These are phyloP conservation scores for Diplazon laetatorius DNA, from an alignment of 2,888 invertebrate genomes.

Conservation along the genomic window DNA sequence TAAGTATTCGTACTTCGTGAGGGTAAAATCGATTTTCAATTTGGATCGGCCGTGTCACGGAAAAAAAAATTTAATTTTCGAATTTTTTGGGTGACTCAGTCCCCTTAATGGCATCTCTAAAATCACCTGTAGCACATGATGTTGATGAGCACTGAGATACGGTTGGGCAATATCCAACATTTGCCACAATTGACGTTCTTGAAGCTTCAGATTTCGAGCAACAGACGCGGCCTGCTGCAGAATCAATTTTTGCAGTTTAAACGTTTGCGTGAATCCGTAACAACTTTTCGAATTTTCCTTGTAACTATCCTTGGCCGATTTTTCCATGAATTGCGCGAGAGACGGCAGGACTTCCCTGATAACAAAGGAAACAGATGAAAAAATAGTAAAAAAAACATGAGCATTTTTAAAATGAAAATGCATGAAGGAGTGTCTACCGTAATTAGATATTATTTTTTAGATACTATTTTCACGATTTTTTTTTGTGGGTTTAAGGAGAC, in stretches of 20 bases:
- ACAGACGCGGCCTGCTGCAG: constrained; percentile 83
- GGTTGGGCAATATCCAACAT: constrained; percentile 82
- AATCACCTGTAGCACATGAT: constrained; percentile 86
- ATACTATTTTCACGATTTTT: no score
- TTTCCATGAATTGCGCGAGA: constrained; percentile 84
- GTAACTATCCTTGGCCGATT: constrained; percentile 84
- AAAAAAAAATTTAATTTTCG: no score
- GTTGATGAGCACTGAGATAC: constrained; percentile 86
- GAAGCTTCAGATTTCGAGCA: constrained; percentile 82
- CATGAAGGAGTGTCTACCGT: no score
- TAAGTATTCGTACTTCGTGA: no score
- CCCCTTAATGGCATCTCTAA: no score
- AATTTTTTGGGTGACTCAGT: no score
- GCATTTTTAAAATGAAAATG: not conserved
- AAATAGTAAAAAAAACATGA: no score
- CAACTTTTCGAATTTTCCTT: constrained; percentile 85
- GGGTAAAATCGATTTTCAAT: no score
- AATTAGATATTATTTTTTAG: no score
- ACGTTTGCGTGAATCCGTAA: constrained; percentile 85
- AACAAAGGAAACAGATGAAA: constrained; percentile 67
- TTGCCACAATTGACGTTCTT: constrained; percentile 81
- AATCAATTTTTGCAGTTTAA: constrained; percentile 84
- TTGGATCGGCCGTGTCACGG: no score
- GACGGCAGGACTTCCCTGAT: constrained; percentile 87
- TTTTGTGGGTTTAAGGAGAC: no score